These are phyloP conservation scores for Alaudala cheleensis DNA, from an alignment of 2,113 vertebrate genomes.

Conservation along the genomic window DNA sequence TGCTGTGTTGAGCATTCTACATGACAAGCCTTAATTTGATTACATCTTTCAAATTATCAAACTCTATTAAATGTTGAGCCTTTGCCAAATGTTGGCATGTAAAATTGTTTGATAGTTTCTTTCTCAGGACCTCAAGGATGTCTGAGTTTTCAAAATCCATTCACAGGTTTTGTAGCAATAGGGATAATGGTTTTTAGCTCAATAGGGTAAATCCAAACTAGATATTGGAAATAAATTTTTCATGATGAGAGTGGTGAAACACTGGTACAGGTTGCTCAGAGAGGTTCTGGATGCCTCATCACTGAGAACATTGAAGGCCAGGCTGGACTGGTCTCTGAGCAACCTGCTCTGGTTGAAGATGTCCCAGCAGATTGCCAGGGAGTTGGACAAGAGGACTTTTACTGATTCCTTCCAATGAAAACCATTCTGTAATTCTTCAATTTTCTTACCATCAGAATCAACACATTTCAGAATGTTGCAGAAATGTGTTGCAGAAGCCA, in stretches of 20 bases:
- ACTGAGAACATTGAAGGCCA: background rate
- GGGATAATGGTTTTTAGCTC: background rate
- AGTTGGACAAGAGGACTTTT: rapidly evolving
- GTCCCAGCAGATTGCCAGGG: rapidly evolving
- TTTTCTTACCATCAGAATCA: background rate
- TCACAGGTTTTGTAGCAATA: background rate
- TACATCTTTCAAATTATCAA: background rate
- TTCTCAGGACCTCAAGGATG: background rate
- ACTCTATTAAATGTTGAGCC: background rate
- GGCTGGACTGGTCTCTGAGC: background rate
- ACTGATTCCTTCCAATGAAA: background rate
- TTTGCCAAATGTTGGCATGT: background rate
- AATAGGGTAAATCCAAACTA: background rate
- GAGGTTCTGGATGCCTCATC: too few species aligned
- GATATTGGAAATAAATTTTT: background rate
- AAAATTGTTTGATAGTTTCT: background rate
- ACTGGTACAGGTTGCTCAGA: background rate
- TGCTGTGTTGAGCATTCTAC: background rate
- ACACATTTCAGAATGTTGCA: too few species aligned
- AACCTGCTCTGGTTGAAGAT: background rate
- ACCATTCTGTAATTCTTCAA: background rate
- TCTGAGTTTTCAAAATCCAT: background rate
- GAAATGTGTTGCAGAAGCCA: background rate
- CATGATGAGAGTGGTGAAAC: rapidly evolving
- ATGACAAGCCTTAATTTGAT: background rate